phyloP scores from a whole-genome alignment of 2,113 vertebrate species.

The zebrafish (Danio rerio) region DNA sequence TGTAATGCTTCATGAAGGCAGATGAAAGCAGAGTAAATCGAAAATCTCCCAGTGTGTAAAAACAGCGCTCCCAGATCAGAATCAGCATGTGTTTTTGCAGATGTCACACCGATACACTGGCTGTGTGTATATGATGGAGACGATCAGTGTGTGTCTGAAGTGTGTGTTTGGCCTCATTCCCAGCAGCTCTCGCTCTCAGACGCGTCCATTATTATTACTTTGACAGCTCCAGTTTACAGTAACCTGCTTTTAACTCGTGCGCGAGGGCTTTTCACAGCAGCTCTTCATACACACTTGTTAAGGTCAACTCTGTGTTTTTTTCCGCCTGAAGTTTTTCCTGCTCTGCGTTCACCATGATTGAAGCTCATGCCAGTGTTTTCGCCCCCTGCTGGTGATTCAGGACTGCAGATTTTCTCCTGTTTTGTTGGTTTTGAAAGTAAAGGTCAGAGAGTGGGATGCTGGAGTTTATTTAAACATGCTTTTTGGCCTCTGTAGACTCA shows the following conservation, averaged over 20 bases:
- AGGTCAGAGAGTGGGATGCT: too few species aligned
- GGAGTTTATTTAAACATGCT: background rate
- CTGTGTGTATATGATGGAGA: too few species aligned
- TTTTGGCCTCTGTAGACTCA: too few species aligned
- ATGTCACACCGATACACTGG: conserved; percentile 1
- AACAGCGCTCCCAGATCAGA: background rate
- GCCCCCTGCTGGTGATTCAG: background rate
- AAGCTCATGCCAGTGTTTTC: background rate
- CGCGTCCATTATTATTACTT: conserved; percentile 52
- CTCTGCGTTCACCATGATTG: background rate
- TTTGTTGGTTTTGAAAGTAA: too few species aligned
- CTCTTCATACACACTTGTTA: background rate
- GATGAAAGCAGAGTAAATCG: background rate
- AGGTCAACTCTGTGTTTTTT: background rate
- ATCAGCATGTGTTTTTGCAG: background rate
- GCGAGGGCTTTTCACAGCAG: background rate
- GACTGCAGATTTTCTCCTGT: too few species aligned
- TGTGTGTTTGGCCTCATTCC: conserved; percentile 57
- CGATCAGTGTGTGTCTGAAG: too few species aligned
- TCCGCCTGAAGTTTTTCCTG: background rate
- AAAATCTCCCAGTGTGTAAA: background rate
- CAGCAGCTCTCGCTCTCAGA: conserved; percentile 65
- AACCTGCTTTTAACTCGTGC: background rate
- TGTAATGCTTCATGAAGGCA: background rate
- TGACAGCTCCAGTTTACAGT: background rate